Evolutionary conservation across 2,888 invertebrate genomes (phyloP), one percentile per base, ranked within the genome.

Genomic region (Drosophila peninsularis): DNA sequence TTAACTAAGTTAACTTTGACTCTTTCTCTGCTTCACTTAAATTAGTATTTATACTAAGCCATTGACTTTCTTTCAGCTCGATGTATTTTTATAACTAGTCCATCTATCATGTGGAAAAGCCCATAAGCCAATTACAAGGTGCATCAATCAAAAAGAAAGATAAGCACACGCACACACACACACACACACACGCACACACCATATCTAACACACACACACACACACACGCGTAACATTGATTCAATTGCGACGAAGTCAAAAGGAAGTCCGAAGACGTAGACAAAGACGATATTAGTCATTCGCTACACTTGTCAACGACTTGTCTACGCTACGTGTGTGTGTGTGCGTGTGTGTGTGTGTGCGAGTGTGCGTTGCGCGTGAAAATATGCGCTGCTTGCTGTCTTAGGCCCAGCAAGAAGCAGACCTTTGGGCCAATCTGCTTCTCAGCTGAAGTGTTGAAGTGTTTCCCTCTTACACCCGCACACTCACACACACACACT

Each of bases 91-190:
- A 42, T 57, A 78, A 57, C 78, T 52, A 57, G 74, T 63, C 61
- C 60, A 60, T 78, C 34, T 42, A 55, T 78, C 44, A 57, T 74
- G 57, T 2, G 49, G 44, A 37, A 64, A 55, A 75, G 79, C 75
- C 47, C 49, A 83, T 87, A 89, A 89, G 84, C 89, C 89, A 89
- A 89, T 83, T 80, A 83, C 65, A 78, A 47, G 69, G 52, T 54
- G 78, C 87, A 89, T 89, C 81, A 71, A 83, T 84, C 89, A 89
- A 71, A 65, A 36, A 50, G 42, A 58, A 45, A 56, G 50, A 60
- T 44, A 42, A 42, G 11, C 36, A 39, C 27, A 52, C 42, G 34
- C 39, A 39, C 36, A 62, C 9, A 30, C 10, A 24, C 5, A 47
- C 7, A 49, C 13, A 17, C 13, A 17, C 1, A 60, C 36, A 57